A percentile compares a stretch with the other conserved stretches of the same genome.
These are phyloP conservation scores for Melanotaenia parkinsoni DNA, from an alignment of 2,797 vertebrate species.

Conservation along the genomic window DNA sequence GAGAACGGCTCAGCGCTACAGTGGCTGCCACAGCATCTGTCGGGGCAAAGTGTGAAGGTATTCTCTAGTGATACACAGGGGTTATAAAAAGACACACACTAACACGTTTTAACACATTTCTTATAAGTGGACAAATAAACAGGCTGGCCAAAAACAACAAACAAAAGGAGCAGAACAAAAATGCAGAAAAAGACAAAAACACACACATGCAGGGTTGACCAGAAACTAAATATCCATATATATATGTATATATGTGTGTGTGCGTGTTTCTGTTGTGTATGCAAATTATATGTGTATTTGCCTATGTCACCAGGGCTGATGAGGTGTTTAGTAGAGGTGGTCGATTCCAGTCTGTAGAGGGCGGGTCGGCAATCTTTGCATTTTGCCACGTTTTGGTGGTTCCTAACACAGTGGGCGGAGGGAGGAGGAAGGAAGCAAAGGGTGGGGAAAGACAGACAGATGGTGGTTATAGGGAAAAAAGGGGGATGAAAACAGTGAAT, in stretches of 20 bases:
- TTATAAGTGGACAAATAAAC: slow-evolving; percentile 23
- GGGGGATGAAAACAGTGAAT: slow-evolving; percentile 27
- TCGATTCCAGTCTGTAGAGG: slow-evolving; percentile 38
- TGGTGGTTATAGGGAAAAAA: slow-evolving; percentile 38
- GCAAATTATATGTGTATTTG: background rate
- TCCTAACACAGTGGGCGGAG: slow-evolving; percentile 18
- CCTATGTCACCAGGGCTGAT: slow-evolving; percentile 45
- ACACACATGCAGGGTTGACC: background rate
- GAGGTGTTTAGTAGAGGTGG: slow-evolving; percentile 58
- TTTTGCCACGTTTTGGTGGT: slow-evolving; percentile 49
- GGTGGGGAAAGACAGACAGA: slow-evolving; percentile 24
- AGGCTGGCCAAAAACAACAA: background rate
- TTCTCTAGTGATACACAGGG: slow-evolving; percentile 51
- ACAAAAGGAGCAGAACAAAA: background rate
- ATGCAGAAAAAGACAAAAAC: background rate
- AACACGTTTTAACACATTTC: slow-evolving; percentile 25
- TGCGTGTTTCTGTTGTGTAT: slow-evolving; percentile 2
- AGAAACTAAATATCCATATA: background rate
- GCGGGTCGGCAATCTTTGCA: slow-evolving; percentile 34
- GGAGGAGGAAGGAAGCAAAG: slow-evolving; percentile 6
- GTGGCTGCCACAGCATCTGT: slow-evolving; percentile 68
- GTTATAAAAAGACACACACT: slow-evolving; percentile 53
- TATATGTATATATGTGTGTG: too few relatives aligned
- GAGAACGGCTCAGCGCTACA: slow-evolving; percentile 45
- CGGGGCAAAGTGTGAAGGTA: slow-evolving; percentile 63